phyloP scores from a whole-genome alignment of 2,113 vertebrate genomes.

The Phrynosoma blainvillii region DNA sequence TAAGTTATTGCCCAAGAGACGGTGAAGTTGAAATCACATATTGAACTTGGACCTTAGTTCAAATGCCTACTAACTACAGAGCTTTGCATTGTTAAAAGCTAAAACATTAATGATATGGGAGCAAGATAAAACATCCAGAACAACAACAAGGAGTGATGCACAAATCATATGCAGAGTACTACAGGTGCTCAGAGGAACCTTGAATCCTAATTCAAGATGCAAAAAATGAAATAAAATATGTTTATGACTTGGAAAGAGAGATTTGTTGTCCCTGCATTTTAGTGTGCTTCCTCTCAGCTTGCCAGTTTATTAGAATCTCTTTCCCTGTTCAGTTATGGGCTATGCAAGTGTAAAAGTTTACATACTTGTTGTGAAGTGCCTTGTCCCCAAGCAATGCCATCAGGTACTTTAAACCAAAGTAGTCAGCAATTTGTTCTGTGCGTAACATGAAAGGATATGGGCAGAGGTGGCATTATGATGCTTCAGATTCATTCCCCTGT shows the following conservation, averaged over 20 bases:
- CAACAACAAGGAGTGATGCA: background rate
- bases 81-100: background rate
- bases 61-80: background rate
- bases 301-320: slow-evolving; percentile 68
- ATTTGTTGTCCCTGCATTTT: slow-evolving; percentile 51
- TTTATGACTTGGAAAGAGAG: slow-evolving; percentile 47
- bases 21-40: slow-evolving; percentile 1
- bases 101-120: background rate
- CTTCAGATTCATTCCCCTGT: slow-evolving; percentile 22
- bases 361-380: slow-evolving; percentile 59
- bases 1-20: background rate
- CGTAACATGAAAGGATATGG: background rate
- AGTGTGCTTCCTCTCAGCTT: slow-evolving; percentile 55
- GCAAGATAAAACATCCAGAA: background rate
- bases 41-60: background rate
- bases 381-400: slow-evolving; percentile 26
- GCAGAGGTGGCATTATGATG: background rate
- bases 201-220: slow-evolving; percentile 47
- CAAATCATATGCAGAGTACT: background rate
- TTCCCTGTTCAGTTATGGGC: slow-evolving; percentile 60
- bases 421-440: slow-evolving; percentile 33
- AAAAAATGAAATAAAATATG: slow-evolving; percentile 37
- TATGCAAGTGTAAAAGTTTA: slow-evolving; percentile 64
- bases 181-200: slow-evolving; percentile 56
- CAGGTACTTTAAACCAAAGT: slow-evolving; percentile 60